Base-by-base conservation (phyloP, 2,888 invertebrate species). In the Pherbina coryleti region DNA sequence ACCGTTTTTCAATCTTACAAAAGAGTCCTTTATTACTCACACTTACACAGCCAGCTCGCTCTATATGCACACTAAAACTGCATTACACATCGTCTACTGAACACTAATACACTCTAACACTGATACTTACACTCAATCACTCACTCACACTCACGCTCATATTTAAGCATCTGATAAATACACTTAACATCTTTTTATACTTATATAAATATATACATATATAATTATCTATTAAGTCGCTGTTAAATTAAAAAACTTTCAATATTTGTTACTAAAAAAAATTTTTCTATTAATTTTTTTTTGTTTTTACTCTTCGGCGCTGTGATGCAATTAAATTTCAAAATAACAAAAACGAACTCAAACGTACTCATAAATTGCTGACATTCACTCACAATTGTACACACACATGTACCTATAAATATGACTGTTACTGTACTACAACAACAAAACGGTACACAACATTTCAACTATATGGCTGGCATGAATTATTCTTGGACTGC, bases 291-390 rank as follows among this genome's bases (percentile, higher is more conserved):
- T 53, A 9, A n/a, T 37, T 81, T 78, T 79, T 73, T 73, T 73
- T 60, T 51, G 22, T 34, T 79, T 79, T 79, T 77, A 67, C 67
- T 57, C 66, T 71, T 28, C 53, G 34, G 28, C 55, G 78, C 25
- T 28, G 37, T 55, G 64, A 77, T 81, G n/a, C 66, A 77, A 70
- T 80, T 78, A 64, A 66, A 90, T 88, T 90, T 90, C 73, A 66
- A 79, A 80, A 76, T 19, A 14, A 9, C 51, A 66, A 34, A 34
- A 28, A 25, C 69, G 55, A 31, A 72, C 37, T 19, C 49, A 69
- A 1, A 77, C 34, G 76, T 53, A 79, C 73, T 70, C 19, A 71
- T 76, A 75, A 44, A 44, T 3, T 44, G 44, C 14, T 44, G 44
- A 14, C 14, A 44, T 44, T 11, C 49, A 81, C 60, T 64, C 37